Conservation (phyloP, 2,888 invertebrate species). For the Lapara coniferarum region DNA sequence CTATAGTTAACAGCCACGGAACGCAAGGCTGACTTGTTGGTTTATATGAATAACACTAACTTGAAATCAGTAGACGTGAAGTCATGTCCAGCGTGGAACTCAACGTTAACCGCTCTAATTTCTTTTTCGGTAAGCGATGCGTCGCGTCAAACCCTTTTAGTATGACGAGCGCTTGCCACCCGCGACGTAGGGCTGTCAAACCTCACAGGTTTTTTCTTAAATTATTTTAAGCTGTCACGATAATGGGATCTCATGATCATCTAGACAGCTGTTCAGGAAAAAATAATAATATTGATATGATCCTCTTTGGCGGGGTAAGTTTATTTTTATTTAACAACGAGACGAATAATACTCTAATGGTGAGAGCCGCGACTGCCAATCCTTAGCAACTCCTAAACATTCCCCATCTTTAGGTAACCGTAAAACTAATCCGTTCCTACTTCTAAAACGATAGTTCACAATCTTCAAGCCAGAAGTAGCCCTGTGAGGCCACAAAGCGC, state of each 20-base stretch:
- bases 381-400: too few species aligned
- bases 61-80: too few species aligned
- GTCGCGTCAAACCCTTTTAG: constrained; percentile 73
- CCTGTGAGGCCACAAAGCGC: constrained; percentile 16
- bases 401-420: too few species aligned
- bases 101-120: constrained; percentile 52
- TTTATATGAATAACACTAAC: too few species aligned
- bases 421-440: too few species aligned
- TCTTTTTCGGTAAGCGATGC: constrained; percentile 65
- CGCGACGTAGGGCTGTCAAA: constrained; percentile 53
- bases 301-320: background rate
- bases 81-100: background rate
- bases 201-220: constrained; percentile 29
- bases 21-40: too few species aligned
- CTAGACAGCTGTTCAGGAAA: constrained; percentile 10
- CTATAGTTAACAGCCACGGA: too few species aligned
- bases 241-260: constrained; percentile 17
- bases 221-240: constrained; percentile 30
- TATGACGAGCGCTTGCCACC: constrained; percentile 59
- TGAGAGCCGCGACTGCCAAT: too few species aligned
- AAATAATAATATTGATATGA: constrained; percentile 16
- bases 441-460: background rate
- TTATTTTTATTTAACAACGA: background rate
- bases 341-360: too few species aligned
- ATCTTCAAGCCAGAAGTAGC: background rate